Conservation (phyloP, 2,797 vertebrate species). For the Glossophaga mutica region DNA sequence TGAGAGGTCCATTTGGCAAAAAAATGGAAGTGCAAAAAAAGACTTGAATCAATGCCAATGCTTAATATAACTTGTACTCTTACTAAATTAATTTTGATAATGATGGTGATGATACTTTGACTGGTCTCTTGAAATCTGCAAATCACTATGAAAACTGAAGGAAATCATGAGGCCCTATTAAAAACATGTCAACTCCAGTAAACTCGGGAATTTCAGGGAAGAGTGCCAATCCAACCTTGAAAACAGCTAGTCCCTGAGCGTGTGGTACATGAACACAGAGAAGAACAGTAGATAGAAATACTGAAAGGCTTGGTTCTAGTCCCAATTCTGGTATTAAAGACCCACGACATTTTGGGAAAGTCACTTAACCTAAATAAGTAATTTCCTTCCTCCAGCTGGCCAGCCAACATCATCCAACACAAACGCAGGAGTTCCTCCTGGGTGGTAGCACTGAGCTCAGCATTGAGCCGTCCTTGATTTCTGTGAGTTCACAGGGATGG, state of each 20-base stretch:
- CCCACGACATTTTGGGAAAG: conserved; percentile 3
- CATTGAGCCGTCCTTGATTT: not conserved
- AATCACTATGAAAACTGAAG: not conserved
- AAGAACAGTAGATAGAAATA: not conserved
- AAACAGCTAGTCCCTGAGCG: not conserved
- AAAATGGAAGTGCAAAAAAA: not conserved
- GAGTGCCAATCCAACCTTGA: not conserved
- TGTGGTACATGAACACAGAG: not conserved
- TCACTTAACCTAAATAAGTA: conserved; percentile 39
- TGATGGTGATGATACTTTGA: not conserved
- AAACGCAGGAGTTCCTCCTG: not conserved
- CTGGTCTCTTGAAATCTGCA: not conserved
- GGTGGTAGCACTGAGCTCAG: not conserved
- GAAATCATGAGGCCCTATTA: not conserved
- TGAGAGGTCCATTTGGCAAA: not conserved
- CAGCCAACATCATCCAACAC: conserved; percentile 2
- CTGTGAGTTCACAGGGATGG: not conserved
- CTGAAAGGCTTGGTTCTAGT: not conserved
- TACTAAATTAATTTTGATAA: not conserved
- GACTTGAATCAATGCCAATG: not conserved
- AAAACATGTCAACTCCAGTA: not conserved
- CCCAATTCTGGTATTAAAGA: not conserved
- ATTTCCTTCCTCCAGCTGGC: conserved; percentile 35
- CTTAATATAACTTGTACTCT: not conserved
- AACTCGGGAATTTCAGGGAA: not conserved